Percentiles rank a stretch among this genome's conserved stretches.
phyloP scores from a whole-genome alignment of 2,113 vertebrate genomes.

The Lutjanus erythropterus region DNA sequence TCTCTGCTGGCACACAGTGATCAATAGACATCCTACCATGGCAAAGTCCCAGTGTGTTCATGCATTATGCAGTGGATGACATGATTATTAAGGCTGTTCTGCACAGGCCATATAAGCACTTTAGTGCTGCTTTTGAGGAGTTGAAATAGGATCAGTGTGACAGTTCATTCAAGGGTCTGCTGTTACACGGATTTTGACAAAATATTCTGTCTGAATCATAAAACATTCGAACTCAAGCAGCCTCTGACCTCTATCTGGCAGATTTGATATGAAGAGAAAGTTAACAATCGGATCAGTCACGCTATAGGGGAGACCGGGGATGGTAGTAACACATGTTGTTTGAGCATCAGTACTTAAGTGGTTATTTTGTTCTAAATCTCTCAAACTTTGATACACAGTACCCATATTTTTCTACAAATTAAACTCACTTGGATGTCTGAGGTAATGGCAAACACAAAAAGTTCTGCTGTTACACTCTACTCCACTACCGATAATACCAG shows the following conservation, averaged over 20 bases:
- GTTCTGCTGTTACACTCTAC: no score
- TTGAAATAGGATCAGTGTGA: constrained; percentile 36
- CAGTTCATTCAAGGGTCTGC: constrained; percentile 32
- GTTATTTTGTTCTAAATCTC: no score
- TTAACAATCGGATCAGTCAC: not conserved
- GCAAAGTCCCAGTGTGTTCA: constrained; percentile 8
- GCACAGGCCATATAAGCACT: constrained; percentile 31
- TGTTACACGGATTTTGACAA: constrained; percentile 7
- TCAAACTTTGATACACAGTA: no score
- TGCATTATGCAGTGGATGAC: constrained; percentile 45
- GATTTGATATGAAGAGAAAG: not conserved
- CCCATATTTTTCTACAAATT: no score
- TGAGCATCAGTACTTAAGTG: no score
- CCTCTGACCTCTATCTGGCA: constrained; percentile 15
- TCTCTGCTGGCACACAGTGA: constrained; percentile 15
- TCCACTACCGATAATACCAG: no score
- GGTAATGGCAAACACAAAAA: no score
- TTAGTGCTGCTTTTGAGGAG: constrained; percentile 42
- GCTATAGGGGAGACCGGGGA: no score
- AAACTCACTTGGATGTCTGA: no score
- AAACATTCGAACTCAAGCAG: constrained; percentile 4
- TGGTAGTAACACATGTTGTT: no score
- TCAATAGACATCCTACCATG: constrained; percentile 35
- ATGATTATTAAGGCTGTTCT: constrained; percentile 51
- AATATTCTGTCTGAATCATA: not conserved